Evolutionary conservation across 2,113 vertebrate species (phyloP).

Genomic region (Hymenochirus boettgeri): DNA sequence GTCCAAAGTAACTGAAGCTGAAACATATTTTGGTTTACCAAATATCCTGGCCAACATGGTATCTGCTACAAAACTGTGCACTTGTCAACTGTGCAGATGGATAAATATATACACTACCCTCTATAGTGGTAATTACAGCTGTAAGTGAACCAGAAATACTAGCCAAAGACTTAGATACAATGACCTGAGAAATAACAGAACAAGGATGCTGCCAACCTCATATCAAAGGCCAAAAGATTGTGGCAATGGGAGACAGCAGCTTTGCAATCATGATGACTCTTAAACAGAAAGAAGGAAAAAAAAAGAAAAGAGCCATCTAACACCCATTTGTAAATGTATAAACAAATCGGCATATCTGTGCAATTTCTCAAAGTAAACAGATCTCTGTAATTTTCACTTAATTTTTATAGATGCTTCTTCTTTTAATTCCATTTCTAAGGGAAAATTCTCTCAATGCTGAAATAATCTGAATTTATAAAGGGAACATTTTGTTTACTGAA

Average conservation of each 20-base stretch:
- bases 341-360: too few relatives aligned
- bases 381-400: too few relatives aligned
- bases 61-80: conserved; percentile 25
- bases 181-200: conserved; percentile 22
- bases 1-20: conserved; percentile 40
- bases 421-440: too few relatives aligned
- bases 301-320: too few relatives aligned
- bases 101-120: conserved; percentile 30
- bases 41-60: conserved; percentile 24
- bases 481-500: too few relatives aligned
- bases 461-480: too few relatives aligned
- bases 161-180: conserved; percentile 25
- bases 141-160: background rate
- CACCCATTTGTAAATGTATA: too few relatives aligned
- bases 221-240: background rate
- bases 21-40: conserved; percentile 42
- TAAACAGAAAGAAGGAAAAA: too few relatives aligned
- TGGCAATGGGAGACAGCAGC: conserved; percentile 2
- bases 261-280: background rate
- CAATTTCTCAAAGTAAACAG: too few relatives aligned
- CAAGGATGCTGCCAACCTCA: background rate
- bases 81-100: conserved; percentile 35
- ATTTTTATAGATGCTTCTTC: too few relatives aligned
- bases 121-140: conserved; percentile 36
- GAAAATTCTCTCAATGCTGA: too few relatives aligned